phyloP scores from a whole-genome alignment of 2,888 invertebrate genomes.

The Alviniconcha strummeri region DNA sequence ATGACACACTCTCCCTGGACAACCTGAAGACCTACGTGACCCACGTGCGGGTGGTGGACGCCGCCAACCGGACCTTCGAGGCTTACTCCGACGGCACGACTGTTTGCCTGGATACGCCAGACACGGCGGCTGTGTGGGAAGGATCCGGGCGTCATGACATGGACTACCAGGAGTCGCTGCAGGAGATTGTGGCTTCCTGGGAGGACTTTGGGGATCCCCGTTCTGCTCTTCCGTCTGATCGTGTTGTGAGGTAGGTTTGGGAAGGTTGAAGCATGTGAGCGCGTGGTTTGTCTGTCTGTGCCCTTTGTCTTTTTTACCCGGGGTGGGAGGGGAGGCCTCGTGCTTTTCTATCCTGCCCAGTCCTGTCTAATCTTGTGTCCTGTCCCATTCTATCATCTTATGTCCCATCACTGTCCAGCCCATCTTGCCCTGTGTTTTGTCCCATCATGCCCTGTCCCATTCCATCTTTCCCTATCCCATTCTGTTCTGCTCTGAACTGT shows the following conservation, averaged over 20 bases:
- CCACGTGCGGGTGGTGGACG: background rate
- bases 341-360: too few relatives aligned
- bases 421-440: too few relatives aligned
- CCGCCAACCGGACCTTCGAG: background rate
- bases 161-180: background rate
- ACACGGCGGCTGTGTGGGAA: background rate
- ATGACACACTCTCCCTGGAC: background rate
- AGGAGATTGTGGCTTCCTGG: background rate
- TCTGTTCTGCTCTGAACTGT: too few relatives aligned
- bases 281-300: too few relatives aligned
- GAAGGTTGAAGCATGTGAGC: too few relatives aligned
- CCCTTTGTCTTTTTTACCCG: too few relatives aligned
- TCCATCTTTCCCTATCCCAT: too few relatives aligned
- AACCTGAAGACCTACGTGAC: constrained; percentile 13
- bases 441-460: too few relatives aligned
- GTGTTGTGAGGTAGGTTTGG: background rate
- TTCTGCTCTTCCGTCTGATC: background rate
- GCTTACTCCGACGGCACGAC: constrained; percentile 6
- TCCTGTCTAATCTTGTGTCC: too few relatives aligned
- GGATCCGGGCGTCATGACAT: background rate
- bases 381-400: too few relatives aligned
- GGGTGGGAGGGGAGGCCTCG: too few relatives aligned
- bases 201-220: background rate
- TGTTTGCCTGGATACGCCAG: background rate
- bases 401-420: too few relatives aligned